phyloP scores from a whole-genome alignment of 1,140 invertebrate species.

The Drosophila prosaltans region DNA sequence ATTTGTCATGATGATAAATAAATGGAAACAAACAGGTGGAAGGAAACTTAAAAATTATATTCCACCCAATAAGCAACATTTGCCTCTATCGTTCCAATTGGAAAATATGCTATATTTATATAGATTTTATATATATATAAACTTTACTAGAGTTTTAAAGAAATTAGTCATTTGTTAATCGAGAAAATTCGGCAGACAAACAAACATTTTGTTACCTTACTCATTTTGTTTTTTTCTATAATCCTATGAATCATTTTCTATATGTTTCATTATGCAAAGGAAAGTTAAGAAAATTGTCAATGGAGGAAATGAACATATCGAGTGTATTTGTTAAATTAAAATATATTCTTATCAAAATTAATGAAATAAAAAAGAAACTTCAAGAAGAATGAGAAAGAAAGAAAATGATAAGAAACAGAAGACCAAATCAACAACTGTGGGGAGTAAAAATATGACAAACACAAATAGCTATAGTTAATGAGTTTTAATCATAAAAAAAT shows the following conservation, averaged over 20 bases:
- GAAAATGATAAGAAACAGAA: conserved; percentile 22
- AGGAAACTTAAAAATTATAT: no score
- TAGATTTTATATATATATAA: no score
- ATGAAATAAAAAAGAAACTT: conserved; percentile 23
- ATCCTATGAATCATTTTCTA: conserved; percentile 5
- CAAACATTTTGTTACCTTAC: conserved; percentile 2
- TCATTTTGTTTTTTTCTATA: conserved; percentile 4
- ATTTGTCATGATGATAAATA: conserved; percentile 3
- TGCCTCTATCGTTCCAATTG: no score
- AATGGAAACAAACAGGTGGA: conserved; percentile 1
- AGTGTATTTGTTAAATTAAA: neutral
- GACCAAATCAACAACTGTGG: neutral
- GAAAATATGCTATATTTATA: no score
- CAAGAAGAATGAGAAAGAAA: conserved; percentile 16
- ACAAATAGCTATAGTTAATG: neutral
- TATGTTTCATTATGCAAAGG: neutral
- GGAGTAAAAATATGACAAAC: neutral
- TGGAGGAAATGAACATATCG: neutral
- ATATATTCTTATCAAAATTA: conserved; percentile 22
- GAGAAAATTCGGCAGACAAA: neutral
- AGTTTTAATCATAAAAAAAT: neutral
- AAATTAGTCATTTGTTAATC: conserved; percentile 1
- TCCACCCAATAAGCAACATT: no score
- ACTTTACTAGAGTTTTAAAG: neutral
- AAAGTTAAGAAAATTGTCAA: neutral